Evolutionary conservation across 2,888 invertebrate genomes (phyloP).

Genomic region (Lepidocyrtoides sp.): DNA sequence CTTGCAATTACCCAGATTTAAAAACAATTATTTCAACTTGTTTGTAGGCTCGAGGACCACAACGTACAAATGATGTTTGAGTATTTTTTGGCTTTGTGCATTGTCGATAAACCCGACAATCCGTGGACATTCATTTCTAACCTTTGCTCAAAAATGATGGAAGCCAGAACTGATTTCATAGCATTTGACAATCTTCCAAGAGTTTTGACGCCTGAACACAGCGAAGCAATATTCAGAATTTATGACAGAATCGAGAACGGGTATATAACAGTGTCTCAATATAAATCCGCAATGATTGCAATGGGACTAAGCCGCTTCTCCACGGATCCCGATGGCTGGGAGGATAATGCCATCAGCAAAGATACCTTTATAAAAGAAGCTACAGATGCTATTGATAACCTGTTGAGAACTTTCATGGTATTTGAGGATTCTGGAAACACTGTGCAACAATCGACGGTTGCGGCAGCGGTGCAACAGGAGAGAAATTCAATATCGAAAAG

Average conservation of each 20-base stretch:
- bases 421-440: no score
- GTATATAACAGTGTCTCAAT: constrained; percentile 64
- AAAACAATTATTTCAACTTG: constrained; percentile 5
- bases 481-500: no score
- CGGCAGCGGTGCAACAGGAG: no score
- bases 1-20: background rate
- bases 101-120: constrained; percentile 64
- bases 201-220: constrained; percentile 73
- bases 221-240: constrained; percentile 77
- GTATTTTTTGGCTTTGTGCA: constrained; percentile 74
- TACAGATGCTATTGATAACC: constrained; percentile 62
- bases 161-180: constrained; percentile 52
- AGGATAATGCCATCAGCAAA: constrained; percentile 69
- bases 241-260: constrained; percentile 79
- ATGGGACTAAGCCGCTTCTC: constrained; percentile 68
- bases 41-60: constrained; percentile 63
- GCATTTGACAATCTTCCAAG: constrained; percentile 69
- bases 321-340: constrained; percentile 66
- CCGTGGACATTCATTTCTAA: constrained; percentile 73
- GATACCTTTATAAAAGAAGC: constrained; percentile 75
- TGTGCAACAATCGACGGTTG: background rate
- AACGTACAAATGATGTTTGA: constrained; percentile 81
- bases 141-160: constrained; percentile 60
- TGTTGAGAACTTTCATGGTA: constrained; percentile 74
- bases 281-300: constrained; percentile 78